These are phyloP conservation scores for Alcedo atthis DNA, from an alignment of 2,797 vertebrate species.

Conservation along the genomic window DNA sequence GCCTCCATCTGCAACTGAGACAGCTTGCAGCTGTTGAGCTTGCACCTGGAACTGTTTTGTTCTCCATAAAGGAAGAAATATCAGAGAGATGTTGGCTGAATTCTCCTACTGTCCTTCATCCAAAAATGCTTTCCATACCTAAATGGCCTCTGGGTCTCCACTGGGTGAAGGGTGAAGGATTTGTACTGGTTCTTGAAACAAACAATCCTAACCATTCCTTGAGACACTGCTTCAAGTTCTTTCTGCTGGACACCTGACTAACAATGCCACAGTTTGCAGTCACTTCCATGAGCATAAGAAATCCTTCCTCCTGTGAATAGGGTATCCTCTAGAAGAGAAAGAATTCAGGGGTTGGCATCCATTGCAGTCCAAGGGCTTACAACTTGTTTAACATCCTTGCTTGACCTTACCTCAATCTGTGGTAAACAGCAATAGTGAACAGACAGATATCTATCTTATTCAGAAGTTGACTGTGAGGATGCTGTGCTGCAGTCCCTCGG, in stretches of 20 bases:
- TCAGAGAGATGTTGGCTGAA: not conserved
- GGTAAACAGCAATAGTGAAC: not conserved
- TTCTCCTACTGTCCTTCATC: not conserved
- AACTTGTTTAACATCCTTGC: not conserved
- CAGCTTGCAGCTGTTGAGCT: not conserved
- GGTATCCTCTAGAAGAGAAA: not conserved
- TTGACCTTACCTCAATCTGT: slow-evolving; percentile 23
- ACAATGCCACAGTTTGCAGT: not conserved
- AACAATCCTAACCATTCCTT: not conserved
- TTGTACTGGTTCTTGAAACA: not conserved
- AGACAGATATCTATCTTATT: slow-evolving; percentile 33
- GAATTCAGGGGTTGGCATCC: not conserved
- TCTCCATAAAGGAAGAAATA: not conserved
- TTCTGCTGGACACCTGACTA: not conserved
- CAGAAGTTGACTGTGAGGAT: not conserved
- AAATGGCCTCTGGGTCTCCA: not conserved
- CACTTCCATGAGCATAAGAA: not conserved
- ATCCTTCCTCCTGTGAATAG: not conserved
- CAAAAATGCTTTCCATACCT: not conserved
- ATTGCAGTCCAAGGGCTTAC: not conserved
- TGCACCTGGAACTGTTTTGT: not conserved
- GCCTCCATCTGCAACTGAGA: not conserved
- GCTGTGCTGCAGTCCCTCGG: not conserved
- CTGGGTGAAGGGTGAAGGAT: not conserved
- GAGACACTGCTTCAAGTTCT: not conserved